Evolutionary conservation across 2,888 invertebrate species (phyloP).

Genomic region (Aspidapion aeneum): DNA sequence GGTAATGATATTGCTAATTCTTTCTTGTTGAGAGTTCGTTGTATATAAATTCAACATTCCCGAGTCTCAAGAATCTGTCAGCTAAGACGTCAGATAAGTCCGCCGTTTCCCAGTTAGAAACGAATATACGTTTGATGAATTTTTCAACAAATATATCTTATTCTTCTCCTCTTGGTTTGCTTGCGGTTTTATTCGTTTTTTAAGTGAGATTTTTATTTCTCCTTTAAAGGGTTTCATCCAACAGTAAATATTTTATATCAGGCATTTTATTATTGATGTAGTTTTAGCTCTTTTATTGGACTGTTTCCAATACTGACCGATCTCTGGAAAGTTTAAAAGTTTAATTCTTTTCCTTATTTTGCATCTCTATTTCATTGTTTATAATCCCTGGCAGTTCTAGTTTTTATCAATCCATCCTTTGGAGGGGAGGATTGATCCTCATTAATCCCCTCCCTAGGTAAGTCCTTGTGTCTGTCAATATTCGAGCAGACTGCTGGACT

Average conservation of each 20-base stretch:
- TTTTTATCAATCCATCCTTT: too few relatives aligned
- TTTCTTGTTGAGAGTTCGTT: too few relatives aligned
- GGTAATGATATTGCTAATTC: too few relatives aligned
- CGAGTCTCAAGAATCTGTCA: not conserved
- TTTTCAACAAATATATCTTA: not conserved
- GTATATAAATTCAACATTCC: not conserved
- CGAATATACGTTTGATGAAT: not conserved
- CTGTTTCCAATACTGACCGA: not conserved
- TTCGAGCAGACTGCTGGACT: too few relatives aligned
- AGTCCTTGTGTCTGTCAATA: too few relatives aligned
- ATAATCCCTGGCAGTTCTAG: too few relatives aligned
- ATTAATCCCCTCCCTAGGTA: too few relatives aligned
- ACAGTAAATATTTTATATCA: not conserved
- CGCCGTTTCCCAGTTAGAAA: not conserved
- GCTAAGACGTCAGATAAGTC: not conserved
- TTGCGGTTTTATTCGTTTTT: not conserved
- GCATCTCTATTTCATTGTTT: too few relatives aligned
- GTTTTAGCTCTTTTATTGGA: not conserved
- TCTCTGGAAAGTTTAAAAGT: too few relatives aligned
- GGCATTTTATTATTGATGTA: too few relatives aligned
- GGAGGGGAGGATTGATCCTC: too few relatives aligned
- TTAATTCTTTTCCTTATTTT: conserved; percentile 9
- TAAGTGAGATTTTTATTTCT: not conserved
- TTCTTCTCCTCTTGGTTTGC: not conserved
- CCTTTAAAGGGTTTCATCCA: not conserved